These are phyloP conservation scores for Addax nasomaculatus DNA, from an alignment of 2,113 vertebrate genomes.

Conservation along the genomic window DNA sequence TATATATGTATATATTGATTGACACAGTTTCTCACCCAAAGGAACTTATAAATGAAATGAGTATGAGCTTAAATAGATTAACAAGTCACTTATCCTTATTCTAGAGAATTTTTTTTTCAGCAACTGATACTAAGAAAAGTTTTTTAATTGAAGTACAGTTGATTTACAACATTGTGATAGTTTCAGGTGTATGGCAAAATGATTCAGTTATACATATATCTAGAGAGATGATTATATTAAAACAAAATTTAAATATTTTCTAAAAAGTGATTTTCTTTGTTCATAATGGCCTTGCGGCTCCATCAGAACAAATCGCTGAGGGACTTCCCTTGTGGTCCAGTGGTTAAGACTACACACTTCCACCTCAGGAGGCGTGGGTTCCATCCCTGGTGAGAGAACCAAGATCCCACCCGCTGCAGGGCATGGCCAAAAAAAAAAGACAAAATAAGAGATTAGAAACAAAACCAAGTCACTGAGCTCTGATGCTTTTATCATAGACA, in stretches of 20 bases:
- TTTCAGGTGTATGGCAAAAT: neutral
- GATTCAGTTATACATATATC: neutral
- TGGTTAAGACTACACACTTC: neutral
- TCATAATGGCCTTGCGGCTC: neutral
- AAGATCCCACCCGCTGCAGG: neutral
- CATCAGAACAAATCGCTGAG: neutral
- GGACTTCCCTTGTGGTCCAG: neutral
- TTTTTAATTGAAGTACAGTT: neutral
- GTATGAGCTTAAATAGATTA: neutral
- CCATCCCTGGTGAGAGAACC: neutral
- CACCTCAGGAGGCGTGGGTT: neutral
- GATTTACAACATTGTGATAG: neutral
- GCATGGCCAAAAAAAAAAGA: neutral
- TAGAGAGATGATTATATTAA: neutral
- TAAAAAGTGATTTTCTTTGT: neutral
- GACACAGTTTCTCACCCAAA: constrained; percentile 38
- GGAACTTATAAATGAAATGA: constrained; percentile 2
- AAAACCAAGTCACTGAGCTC: neutral
- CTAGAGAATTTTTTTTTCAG: neutral
- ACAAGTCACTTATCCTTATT: neutral
- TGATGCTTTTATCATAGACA: constrained; percentile 1
- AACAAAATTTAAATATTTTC: constrained; percentile 27
- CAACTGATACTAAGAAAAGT: neutral
- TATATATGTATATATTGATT: neutral
- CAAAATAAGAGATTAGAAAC: neutral